Base-by-base conservation (phyloP, 2,888 invertebrate genomes). In the Sesia bembeciformis region DNA sequence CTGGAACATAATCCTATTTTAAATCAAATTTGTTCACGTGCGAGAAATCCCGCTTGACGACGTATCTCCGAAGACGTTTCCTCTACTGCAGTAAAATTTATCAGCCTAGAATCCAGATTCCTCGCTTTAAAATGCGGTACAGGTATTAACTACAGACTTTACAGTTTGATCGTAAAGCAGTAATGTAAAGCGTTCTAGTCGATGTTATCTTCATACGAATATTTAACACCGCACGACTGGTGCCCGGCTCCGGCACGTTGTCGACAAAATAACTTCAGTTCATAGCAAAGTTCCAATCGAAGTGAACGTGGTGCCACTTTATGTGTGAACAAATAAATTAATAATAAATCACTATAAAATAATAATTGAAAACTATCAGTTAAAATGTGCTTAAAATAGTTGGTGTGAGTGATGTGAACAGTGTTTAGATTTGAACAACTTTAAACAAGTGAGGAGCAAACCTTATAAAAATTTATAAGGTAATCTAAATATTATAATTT, bases 1-100 rank as follows among this genome's bases (percentile, higher is more conserved):
- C 52, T 52, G 40, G 52, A 52, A 49, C 49, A 52, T 56, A 83
- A 84, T 81, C 75, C 79, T 67, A 76, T 81, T 74, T 72, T 72
- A 68, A 75, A 84, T 84, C 77, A 72, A 83, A 81, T 83, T 80
- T 76, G 78, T 79, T 84, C 81, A 81, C 76, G 76, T 78, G 80
- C 76, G 76, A 81, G 76, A 79, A 80, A 81, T 79, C 74, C 76
- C 72, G 67, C 68, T 72, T 71, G 74, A 74, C 78, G 68, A 70
- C 72, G 69, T 76, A 76, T 78, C 76, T 72, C 66, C 58, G 54
- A 58, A 60, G 63, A 69, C 68, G 62, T 64, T 66, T 61, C 57
- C 66, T 64, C 62, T 56, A 68, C 62, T 60, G 8, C 46, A 46
- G 4, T 46, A 5, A 46, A 8, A 46, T 46, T 46, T 46, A 7